Evolutionary conservation across 2,888 invertebrate species (phyloP).

Genomic region (Tetheella fluctuosa): DNA sequence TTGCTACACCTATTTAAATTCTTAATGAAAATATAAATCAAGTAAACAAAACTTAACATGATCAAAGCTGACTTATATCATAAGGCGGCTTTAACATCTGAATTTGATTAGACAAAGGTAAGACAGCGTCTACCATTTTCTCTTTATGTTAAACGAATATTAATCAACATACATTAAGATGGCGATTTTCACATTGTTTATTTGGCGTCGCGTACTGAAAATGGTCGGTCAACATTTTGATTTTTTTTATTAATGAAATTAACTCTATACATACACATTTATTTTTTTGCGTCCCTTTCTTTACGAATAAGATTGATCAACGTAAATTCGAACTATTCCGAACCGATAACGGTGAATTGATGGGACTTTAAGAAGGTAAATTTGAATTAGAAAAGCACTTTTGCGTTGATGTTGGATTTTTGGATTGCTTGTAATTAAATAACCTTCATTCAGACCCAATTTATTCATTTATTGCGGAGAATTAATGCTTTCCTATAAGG

Average conservation of each 20-base stretch:
- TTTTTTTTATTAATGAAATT: too few relatives aligned
- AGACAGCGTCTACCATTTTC: too few relatives aligned
- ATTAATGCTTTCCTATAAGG: neutral
- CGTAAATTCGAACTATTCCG: neutral
- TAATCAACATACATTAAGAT: too few relatives aligned
- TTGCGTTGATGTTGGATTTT: neutral
- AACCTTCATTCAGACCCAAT: constrained; percentile 1
- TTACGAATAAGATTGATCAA: neutral
- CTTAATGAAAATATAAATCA: neutral
- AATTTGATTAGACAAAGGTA: neutral
- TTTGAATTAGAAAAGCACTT: neutral
- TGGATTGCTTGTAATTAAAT: neutral
- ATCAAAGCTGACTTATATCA: constrained; percentile 3
- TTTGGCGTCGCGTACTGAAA: too few relatives aligned
- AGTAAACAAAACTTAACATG: neutral
- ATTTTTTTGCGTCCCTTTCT: neutral
- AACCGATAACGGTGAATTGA: neutral
- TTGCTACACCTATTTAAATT: too few relatives aligned
- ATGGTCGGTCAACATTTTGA: too few relatives aligned
- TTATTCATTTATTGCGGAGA: neutral
- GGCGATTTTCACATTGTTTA: too few relatives aligned
- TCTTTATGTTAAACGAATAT: too few relatives aligned
- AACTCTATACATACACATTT: too few relatives aligned
- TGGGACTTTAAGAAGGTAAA: neutral
- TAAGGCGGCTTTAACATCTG: neutral